Conservation (phyloP, 2,888 invertebrate genomes). For the Callyntrura sp. region DNA sequence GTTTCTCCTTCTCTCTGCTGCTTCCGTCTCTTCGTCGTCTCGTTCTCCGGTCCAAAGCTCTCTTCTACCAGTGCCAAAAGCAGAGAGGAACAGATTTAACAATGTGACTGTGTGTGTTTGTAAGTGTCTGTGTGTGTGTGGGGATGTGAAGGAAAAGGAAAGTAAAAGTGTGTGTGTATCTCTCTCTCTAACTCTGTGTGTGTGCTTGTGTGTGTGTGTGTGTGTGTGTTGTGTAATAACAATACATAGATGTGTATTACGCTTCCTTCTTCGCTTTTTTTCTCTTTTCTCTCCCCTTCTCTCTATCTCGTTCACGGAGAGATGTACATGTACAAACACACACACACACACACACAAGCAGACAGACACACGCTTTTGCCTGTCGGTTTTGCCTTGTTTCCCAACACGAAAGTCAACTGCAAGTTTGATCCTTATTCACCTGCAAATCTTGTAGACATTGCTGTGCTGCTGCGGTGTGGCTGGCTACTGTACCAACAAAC, state of each 20-base stretch:
- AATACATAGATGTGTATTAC: constrained; percentile 36
- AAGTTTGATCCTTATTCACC: constrained; percentile 79
- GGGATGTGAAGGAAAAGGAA: constrained; percentile 18
- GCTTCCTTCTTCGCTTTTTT: constrained; percentile 27
- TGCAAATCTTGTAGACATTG: constrained; percentile 63
- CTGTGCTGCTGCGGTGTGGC: constrained; percentile 22
- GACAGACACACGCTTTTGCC: not conserved
- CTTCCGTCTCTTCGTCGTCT: constrained; percentile 51
- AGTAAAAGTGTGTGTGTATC: constrained; percentile 61
- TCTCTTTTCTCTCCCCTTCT: not conserved
- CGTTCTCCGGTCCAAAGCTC: not conserved
- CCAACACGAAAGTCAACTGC: constrained; percentile 65
- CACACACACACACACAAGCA: not conserved
- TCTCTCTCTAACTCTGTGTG: too few species aligned
- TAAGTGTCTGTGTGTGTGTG: not conserved
- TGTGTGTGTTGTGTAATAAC: constrained; percentile 2
- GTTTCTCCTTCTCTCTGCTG: constrained; percentile 30
- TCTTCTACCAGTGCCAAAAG: constrained; percentile 2
- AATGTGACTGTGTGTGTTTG: constrained; percentile 2
- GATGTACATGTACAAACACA: too few species aligned
- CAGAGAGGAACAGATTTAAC: not conserved
- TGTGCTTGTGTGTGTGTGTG: not conserved
- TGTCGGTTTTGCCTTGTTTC: constrained; percentile 49
- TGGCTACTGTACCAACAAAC: constrained; percentile 22
- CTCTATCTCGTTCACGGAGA: too few species aligned